phyloP scores from a whole-genome alignment of 1,140 invertebrate species.

The Trichonephila clavata region DNA sequence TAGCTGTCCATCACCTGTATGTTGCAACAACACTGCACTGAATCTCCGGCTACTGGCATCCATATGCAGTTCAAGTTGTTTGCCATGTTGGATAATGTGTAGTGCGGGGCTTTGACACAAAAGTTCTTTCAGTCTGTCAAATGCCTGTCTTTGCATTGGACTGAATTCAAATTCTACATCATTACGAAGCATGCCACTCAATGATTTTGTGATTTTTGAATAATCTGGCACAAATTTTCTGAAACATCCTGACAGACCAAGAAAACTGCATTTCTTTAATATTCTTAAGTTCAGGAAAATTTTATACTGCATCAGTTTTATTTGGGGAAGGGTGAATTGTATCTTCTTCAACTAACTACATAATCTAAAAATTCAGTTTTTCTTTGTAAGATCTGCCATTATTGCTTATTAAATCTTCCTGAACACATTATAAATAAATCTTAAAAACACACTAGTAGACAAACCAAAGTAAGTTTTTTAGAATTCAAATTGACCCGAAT shows the following conservation, averaged over 20 bases:
- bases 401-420: conserved; percentile 36
- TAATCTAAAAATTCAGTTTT: conserved; percentile 64
- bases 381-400: conserved; percentile 12
- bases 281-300: conserved; percentile 70
- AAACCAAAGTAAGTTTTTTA: conserved; percentile 77
- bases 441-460: conserved; percentile 78
- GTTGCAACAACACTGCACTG: conserved; percentile 82
- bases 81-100: conserved; percentile 77
- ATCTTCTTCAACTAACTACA: conserved; percentile 68
- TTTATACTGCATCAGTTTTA: not conserved
- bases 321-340: not conserved
- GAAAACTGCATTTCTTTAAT: conserved; percentile 79
- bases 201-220: conserved; percentile 78
- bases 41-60: conserved; percentile 82
- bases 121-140: conserved; percentile 78
- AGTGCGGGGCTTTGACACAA: conserved; percentile 78
- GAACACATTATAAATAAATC: conserved; percentile 78
- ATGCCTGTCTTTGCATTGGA: conserved; percentile 75
- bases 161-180: conserved; percentile 80
- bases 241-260: conserved; percentile 80
- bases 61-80: conserved; percentile 32
- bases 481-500: conserved; percentile 57
- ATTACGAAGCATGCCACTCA: conserved; percentile 81
- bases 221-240: conserved; percentile 79
- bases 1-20: conserved; percentile 77